Evolutionary conservation across 2,888 invertebrate species (phyloP), one percentile per base, ranked within the genome.

Genomic region (Maniola hyperantus): DNA sequence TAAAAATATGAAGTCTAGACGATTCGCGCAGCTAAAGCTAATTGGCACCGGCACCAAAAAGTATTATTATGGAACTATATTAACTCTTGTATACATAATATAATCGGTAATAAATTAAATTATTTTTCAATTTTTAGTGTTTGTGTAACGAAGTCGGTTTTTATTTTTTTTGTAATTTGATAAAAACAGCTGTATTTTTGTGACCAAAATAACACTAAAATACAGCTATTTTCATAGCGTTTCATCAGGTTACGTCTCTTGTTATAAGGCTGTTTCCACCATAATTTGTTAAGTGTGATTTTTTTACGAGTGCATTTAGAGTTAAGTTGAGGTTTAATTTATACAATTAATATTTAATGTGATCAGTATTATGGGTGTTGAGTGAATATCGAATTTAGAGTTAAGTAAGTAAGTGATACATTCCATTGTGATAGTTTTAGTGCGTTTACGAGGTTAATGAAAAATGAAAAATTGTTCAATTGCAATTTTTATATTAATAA

Each of bases 361-460:
- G 67, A 69, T 65, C 67, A 67, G 69, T 69, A 69, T 69, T 69
- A 69, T 59, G 67, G 64, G 50, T 55, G 15, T 55, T 39, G 64
- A 61, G 53, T 65, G 62, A 48, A 44, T 66, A 70, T 61, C 70
- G 76, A 63, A 74, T 73, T 69, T 67, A 73, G 69, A 50, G 11
- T 64, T 73, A 53, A 67, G 69, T 71, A 20, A 39, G 51, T 53
- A 65, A 71, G 73, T 74, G 68, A 69, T 71, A 80, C 83, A 84
- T 84, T 84, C 83, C 83, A 74, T 78, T 80, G 76, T 77, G 76
- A 74, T 75, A 69, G 67, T 59, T 48, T 6, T 67, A 65, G 74
- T 77, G 74, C 5, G 18, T 50, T 39, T 36, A 48, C 36, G 26
- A 36, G 50, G 15, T 61, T 59, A 48, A 13, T 20, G 0, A 42